A percentile compares a stretch with the other conserved stretches of the same genome.
Conservation (phyloP, 2,888 invertebrate genomes). For the Microdon myrmicae region DNA sequence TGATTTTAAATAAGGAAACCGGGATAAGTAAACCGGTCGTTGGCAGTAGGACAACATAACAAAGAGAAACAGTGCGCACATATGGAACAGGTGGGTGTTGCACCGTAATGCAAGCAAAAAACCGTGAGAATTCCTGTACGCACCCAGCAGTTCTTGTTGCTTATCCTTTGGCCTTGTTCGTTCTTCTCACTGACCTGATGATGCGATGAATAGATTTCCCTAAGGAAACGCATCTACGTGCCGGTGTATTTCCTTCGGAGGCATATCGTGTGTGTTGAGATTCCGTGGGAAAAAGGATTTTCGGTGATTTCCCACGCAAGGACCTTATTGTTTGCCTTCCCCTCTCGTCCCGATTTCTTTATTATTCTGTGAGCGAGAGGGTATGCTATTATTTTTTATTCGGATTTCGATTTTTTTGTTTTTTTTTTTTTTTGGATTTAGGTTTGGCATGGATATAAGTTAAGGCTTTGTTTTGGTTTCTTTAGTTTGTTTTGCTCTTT, state of each 20-base stretch:
- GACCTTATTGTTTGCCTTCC: slow-evolving; percentile 35
- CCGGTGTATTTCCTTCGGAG: slow-evolving; percentile 32
- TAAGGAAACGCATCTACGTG: slow-evolving; percentile 39
- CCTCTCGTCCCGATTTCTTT: slow-evolving; percentile 11
- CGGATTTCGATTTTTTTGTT: slow-evolving; percentile 12
- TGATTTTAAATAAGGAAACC: slow-evolving; percentile 47
- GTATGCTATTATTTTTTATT: slow-evolving; percentile 10
- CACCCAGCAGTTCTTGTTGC: slow-evolving; percentile 12
- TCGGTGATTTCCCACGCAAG: slow-evolving; percentile 59
- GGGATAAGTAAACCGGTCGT: slow-evolving; percentile 41
- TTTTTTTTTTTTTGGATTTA: slow-evolving; percentile 6
- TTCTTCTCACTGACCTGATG: slow-evolving; percentile 8
- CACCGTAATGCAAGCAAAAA: slow-evolving; percentile 13
- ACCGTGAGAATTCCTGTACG: slow-evolving; percentile 51
- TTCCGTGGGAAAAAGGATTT: slow-evolving; percentile 61
- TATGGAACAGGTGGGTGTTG: slow-evolving; percentile 49
- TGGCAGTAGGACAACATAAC: slow-evolving; percentile 32
- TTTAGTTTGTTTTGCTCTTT: no score
- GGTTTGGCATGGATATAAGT: no score
- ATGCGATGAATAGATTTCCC: slow-evolving; percentile 36
- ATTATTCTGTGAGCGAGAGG: slow-evolving; percentile 11
- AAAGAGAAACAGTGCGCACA: slow-evolving; percentile 23
- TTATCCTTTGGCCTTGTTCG: slow-evolving; percentile 1
- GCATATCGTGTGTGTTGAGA: slow-evolving; percentile 51
- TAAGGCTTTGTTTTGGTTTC: no score